Percentiles rank a stretch among this genome's conserved stretches.
Conservation (phyloP, 2,888 invertebrate genomes). For the Plebejus melissa region DNA sequence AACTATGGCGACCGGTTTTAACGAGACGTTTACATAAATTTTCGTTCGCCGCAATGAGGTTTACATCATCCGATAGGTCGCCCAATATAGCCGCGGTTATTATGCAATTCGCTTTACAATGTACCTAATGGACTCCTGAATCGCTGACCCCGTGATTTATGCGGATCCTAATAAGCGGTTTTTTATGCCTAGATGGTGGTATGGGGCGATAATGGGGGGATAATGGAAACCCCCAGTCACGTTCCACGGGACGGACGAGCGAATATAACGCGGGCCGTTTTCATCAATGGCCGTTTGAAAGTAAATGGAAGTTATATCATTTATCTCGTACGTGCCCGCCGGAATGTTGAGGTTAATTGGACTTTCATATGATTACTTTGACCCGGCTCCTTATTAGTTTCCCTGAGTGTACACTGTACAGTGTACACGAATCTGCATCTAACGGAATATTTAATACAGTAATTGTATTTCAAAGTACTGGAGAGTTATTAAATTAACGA, state of each 20-base stretch:
- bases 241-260: not conserved
- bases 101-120: conserved; percentile 36
- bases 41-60: conserved; percentile 23
- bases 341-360: conserved; percentile 16
- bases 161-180: conserved; percentile 45
- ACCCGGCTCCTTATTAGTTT: conserved; percentile 8
- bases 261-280: not conserved
- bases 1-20: conserved; percentile 43
- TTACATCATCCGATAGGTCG: conserved; percentile 25
- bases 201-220: conserved; percentile 11
- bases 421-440: not conserved
- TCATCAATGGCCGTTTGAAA: conserved; percentile 22
- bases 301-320: conserved; percentile 24
- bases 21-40: conserved; percentile 27
- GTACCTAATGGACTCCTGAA: conserved; percentile 31
- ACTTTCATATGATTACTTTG: conserved; percentile 7
- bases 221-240: conserved; percentile 12
- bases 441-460: not conserved
- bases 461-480: not conserved
- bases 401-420: not conserved
- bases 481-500: not conserved
- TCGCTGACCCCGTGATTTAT: conserved; percentile 17
- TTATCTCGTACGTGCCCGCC: conserved; percentile 21
- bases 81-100: conserved; percentile 30
- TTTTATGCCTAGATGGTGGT: conserved; percentile 42